These are phyloP conservation scores for Siderastrea radians DNA, from an alignment of 92 coral and sea anemone species.

Conservation along the genomic window DNA sequence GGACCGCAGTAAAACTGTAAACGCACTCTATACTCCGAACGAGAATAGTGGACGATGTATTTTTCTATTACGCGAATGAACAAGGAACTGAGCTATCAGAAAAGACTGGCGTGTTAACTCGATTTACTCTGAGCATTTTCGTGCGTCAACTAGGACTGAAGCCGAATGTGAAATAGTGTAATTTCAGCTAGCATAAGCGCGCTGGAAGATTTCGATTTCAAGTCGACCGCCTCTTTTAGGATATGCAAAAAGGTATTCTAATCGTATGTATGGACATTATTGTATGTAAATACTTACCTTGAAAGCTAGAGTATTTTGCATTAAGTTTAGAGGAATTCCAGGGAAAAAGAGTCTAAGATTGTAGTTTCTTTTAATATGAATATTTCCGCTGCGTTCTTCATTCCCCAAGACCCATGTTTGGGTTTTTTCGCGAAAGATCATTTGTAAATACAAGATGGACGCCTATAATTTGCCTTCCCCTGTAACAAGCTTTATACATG, in stretches of 20 bases:
- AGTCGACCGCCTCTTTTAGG: slow-evolving; percentile 54
- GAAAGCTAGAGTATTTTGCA: slow-evolving; percentile 45
- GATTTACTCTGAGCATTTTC: slow-evolving; percentile 27
- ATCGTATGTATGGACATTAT: slow-evolving; percentile 57
- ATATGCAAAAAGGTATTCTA: slow-evolving; percentile 59
- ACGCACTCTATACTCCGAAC: slow-evolving; percentile 28
- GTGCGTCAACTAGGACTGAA: slow-evolving; percentile 31
- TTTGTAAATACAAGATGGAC: slow-evolving; percentile 69
- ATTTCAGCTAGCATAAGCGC: slow-evolving; percentile 46
- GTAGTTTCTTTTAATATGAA: slow-evolving; percentile 46
- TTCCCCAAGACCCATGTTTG: slow-evolving; percentile 43
- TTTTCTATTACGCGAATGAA: slow-evolving; percentile 69
- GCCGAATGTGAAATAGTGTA: slow-evolving; percentile 51
- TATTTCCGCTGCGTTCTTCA: slow-evolving; percentile 9
- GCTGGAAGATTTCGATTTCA: slow-evolving; percentile 55
- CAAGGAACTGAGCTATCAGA: slow-evolving; percentile 47
- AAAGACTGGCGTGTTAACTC: slow-evolving; percentile 40
- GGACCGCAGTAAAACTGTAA: slow-evolving; percentile 61
- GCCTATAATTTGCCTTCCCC: slow-evolving; percentile 32
- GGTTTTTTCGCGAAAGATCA: slow-evolving; percentile 62
- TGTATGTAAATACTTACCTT: slow-evolving; percentile 58
- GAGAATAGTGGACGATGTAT: slow-evolving; percentile 64
- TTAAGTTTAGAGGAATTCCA: slow-evolving; percentile 57
- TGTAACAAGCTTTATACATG: slow-evolving; percentile 24
- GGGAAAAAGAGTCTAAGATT: slow-evolving; percentile 35